phyloP scores from a whole-genome alignment of 2,797 vertebrate species.

The Limosa lapponica region DNA sequence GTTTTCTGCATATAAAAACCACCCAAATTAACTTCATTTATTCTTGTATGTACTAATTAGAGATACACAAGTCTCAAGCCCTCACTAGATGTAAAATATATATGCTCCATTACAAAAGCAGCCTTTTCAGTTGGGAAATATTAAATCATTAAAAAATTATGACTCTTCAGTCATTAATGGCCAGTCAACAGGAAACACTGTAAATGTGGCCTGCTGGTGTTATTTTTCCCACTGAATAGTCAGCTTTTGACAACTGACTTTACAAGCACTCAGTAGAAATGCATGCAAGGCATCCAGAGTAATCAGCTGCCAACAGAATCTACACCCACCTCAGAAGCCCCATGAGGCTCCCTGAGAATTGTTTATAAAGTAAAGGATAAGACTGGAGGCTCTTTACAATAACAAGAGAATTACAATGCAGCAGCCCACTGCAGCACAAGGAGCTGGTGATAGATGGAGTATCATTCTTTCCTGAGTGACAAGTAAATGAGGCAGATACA shows the following conservation, averaged over 20 bases:
- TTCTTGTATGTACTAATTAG: constrained; percentile 3
- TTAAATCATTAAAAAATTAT: constrained; percentile 18
- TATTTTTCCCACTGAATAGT: background rate
- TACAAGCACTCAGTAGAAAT: background rate
- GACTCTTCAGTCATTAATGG: background rate
- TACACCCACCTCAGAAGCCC: background rate
- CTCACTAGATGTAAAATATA: background rate
- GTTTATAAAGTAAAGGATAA: constrained; percentile 34
- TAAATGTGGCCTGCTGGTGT: background rate
- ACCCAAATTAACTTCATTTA: background rate
- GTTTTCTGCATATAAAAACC: background rate
- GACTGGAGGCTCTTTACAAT: constrained; percentile 1
- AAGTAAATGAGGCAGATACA: background rate
- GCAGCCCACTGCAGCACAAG: background rate
- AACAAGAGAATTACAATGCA: background rate
- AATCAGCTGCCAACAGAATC: constrained; percentile 5
- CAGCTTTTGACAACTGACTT: background rate
- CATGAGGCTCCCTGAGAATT: background rate
- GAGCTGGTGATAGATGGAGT: constrained; percentile 7
- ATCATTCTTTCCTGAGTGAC: constrained; percentile 12
- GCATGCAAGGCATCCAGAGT: background rate
- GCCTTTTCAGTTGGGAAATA: background rate
- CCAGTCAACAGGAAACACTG: background rate
- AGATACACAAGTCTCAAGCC: background rate
- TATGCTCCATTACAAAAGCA: background rate